phyloP scores from a whole-genome alignment of 2,888 invertebrate species.

The Desoria tigrina region DNA sequence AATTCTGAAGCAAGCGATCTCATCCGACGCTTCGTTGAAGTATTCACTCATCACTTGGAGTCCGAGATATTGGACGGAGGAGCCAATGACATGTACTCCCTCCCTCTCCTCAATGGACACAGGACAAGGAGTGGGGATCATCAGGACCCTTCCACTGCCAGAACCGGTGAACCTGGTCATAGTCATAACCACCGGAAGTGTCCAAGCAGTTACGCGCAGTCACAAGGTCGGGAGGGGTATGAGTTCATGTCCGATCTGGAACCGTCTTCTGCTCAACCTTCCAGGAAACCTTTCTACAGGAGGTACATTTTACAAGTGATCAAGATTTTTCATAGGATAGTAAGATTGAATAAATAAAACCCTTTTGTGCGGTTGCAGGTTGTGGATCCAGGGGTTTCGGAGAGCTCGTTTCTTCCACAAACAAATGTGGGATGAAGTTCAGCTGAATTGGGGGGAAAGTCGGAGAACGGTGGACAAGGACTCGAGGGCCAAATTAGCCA shows the following conservation, averaged over 20 bases:
- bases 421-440: conserved; percentile 84
- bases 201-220: conserved; percentile 38
- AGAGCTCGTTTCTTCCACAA: conserved; percentile 84
- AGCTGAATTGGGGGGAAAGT: conserved; percentile 61
- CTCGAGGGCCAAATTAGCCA: conserved; percentile 81
- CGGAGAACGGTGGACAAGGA: conserved; percentile 65
- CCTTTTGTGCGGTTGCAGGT: conserved; percentile 61
- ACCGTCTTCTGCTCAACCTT: conserved; percentile 18
- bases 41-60: conserved; percentile 48
- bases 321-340: too few species aligned
- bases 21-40: conserved; percentile 48
- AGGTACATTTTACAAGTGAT: conserved; percentile 41
- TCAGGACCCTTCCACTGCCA: conserved; percentile 4
- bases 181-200: conserved; percentile 30
- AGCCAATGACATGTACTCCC: conserved; percentile 13
- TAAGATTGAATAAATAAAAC: too few species aligned
- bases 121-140: conserved; percentile 19
- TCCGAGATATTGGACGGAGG: conserved; percentile 40
- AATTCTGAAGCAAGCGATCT: conserved; percentile 45
- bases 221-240: conserved; percentile 39
- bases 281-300: conserved; percentile 52
- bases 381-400: conserved; percentile 85
- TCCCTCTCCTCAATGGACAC: conserved; percentile 7
- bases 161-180: conserved; percentile 17
- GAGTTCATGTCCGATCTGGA: conserved; percentile 19